Conservation (phyloP, 1,140 invertebrate genomes). For the Caenorhabditis latens region DNA sequence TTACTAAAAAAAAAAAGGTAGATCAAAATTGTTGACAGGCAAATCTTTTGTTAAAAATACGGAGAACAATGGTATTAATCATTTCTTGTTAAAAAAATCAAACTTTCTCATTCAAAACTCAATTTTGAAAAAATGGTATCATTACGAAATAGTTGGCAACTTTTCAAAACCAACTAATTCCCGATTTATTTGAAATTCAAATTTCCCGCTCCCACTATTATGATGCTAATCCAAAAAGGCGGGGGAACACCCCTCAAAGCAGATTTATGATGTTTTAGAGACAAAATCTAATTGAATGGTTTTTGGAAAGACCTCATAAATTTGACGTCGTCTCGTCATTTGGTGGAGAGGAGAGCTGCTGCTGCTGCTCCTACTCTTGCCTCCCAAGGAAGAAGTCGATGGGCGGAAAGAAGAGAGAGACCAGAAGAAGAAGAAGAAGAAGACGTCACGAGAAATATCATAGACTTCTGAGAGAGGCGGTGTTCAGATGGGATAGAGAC, state of each 20-base stretch:
- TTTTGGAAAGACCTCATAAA: conserved; percentile 35
- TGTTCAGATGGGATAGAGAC: conserved; percentile 32
- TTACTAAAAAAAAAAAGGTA: too few species aligned
- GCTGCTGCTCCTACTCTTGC: neutral
- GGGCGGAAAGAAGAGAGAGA: neutral
- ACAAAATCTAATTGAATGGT: neutral
- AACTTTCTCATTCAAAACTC: too few species aligned
- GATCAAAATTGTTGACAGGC: too few species aligned
- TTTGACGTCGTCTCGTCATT: conserved; percentile 32
- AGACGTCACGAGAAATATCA: neutral
- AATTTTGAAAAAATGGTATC: too few species aligned
- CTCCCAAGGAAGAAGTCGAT: conserved; percentile 23
- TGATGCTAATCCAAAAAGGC: too few species aligned
- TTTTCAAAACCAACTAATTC: too few species aligned
- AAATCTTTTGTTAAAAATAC: too few species aligned
- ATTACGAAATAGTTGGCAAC: too few species aligned
- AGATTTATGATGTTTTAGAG: neutral
- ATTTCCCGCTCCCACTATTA: too few species aligned
- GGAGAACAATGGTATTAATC: too few species aligned
- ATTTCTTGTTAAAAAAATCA: too few species aligned
- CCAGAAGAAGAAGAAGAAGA: neutral
- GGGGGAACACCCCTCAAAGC: neutral
- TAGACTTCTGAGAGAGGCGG: neutral
- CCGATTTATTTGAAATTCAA: too few species aligned
- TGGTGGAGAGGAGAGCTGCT: neutral